Percentiles rank a stretch among this genome's conserved stretches.
These are phyloP conservation scores for Drosophila ananassae DNA, from an alignment of 1,140 invertebrate genomes.

Conservation along the genomic window DNA sequence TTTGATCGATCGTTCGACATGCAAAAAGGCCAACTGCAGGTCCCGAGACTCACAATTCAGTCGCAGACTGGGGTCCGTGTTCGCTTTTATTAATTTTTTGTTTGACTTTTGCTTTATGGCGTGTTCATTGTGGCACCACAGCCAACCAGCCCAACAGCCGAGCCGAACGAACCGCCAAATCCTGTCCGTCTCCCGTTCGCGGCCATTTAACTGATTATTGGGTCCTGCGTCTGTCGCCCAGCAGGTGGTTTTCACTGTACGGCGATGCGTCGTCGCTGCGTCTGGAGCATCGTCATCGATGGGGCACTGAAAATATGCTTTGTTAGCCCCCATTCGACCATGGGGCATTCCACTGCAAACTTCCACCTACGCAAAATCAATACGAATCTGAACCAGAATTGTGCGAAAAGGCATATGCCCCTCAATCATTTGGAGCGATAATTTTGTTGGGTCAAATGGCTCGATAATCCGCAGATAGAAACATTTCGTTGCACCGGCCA, in stretches of 20 bases:
- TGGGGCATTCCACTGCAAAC: constrained; percentile 45
- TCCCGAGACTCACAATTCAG: constrained; percentile 13
- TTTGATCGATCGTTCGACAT: constrained; percentile 82
- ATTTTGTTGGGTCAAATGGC: constrained; percentile 62
- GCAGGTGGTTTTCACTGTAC: constrained; percentile 78
- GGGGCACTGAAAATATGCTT: constrained; percentile 37
- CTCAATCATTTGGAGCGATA: constrained; percentile 14
- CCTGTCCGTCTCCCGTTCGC: constrained; percentile 44
- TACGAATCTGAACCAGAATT: constrained; percentile 1
- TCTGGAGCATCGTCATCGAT: constrained; percentile 48
- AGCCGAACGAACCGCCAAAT: constrained; percentile 14
- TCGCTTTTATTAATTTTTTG: constrained; percentile 78
- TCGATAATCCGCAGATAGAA: constrained; percentile 61
- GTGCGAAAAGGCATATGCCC: background rate
- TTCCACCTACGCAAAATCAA: constrained; percentile 28
- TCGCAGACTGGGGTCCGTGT: constrained; percentile 34
- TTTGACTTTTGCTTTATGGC: constrained; percentile 82
- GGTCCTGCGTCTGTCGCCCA: constrained; percentile 63
- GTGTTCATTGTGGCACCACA: constrained; percentile 76
- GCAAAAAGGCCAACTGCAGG: constrained; percentile 74
- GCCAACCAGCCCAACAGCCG: constrained; percentile 12
- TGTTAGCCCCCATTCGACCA: constrained; percentile 31
- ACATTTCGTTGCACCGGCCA: constrained; percentile 33
- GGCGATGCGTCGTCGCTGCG: constrained; percentile 54
- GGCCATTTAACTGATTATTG: constrained; percentile 75